These are phyloP conservation scores for Tachysurus vachellii DNA, from an alignment of 2,113 vertebrate genomes.

Conservation along the genomic window DNA sequence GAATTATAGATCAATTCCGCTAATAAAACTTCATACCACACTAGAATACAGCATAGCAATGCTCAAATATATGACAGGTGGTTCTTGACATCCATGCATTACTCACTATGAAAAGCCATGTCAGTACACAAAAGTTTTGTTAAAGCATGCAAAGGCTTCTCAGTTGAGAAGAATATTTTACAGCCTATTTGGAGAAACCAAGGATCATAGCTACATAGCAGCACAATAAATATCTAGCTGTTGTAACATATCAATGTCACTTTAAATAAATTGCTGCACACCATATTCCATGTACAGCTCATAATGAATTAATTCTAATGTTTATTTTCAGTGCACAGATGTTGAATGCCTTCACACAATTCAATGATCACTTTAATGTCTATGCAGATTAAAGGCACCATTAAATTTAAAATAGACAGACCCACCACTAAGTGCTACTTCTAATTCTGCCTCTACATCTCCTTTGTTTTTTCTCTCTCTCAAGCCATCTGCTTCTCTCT, in stretches of 20 bases:
- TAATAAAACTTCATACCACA: neutral
- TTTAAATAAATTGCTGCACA: neutral
- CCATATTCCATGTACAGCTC: neutral
- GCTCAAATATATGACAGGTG: neutral
- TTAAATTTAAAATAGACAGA: neutral
- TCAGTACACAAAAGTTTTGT: neutral
- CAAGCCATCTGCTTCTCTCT: slow-evolving; percentile 47
- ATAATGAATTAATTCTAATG: neutral
- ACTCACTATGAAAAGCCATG: neutral
- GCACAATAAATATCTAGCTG: neutral
- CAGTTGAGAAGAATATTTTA: neutral
- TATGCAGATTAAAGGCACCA: neutral
- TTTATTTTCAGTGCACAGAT: neutral
- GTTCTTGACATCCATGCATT: neutral
- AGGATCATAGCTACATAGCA: neutral
- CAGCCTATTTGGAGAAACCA: neutral
- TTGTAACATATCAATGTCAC: neutral
- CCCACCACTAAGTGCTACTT: neutral
- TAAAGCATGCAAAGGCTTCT: neutral
- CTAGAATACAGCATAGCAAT: neutral
- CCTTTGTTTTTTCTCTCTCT: slow-evolving; percentile 8
- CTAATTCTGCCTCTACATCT: neutral
- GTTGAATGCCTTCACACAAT: neutral
- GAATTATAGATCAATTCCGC: neutral
- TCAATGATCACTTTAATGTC: neutral